These are phyloP conservation scores for Callocephalon fimbriatum DNA, from an alignment of 2,113 vertebrate genomes.

Conservation along the genomic window DNA sequence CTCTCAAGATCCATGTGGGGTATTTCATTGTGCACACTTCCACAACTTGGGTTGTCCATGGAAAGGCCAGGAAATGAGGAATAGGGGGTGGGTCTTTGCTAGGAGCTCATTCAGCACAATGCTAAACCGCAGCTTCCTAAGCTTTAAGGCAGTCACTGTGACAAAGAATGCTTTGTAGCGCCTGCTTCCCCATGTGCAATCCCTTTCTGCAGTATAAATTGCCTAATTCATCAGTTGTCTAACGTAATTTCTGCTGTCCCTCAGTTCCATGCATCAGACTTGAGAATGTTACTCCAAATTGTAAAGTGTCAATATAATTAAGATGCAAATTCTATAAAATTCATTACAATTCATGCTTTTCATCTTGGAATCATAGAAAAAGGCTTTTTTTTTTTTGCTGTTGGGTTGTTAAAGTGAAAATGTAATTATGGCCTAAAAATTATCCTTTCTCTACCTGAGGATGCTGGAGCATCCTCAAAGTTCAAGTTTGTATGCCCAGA, in stretches of 20 bases:
- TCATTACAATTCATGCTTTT: background rate
- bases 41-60: background rate
- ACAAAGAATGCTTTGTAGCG: slow-evolving; percentile 32
- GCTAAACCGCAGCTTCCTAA: slow-evolving; percentile 53
- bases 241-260: background rate
- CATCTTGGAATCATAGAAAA: background rate
- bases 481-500: background rate
- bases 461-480: background rate
- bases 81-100: slow-evolving; percentile 5
- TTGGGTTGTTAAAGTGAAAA: background rate
- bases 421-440: background rate
- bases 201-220: slow-evolving; percentile 16
- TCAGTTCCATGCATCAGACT: background rate
- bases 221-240: background rate
- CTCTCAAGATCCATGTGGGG: background rate
- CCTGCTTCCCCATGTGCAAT: background rate
- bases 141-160: background rate
- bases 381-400: background rate
- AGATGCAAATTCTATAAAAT: background rate
- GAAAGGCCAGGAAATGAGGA: slow-evolving; percentile 35
- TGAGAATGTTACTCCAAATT: background rate
- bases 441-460: background rate
- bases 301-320: background rate
- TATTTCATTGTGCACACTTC: accelerated
- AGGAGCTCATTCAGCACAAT: slow-evolving; percentile 45